Evolutionary conservation across 2,797 vertebrate species (phyloP).

Genomic region (Chanos chanos): DNA sequence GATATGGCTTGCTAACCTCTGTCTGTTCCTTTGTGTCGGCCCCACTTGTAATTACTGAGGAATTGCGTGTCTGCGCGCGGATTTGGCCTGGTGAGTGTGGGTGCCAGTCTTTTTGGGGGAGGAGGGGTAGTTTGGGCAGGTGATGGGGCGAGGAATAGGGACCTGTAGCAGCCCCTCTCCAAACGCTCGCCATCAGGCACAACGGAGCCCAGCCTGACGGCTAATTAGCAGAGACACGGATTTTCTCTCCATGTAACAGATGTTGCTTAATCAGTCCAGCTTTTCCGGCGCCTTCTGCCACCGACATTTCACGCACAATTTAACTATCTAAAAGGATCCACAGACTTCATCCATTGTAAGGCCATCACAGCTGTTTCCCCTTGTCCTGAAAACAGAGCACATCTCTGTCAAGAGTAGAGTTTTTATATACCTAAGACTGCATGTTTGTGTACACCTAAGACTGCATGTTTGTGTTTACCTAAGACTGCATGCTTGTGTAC

Average conservation of each 20-base stretch:
- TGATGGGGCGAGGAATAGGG: conserved; percentile 92
- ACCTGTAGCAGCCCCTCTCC: conserved; percentile 95
- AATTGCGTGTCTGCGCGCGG: conserved; percentile 52
- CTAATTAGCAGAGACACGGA: conserved; percentile 99
- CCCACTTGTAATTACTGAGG: conserved; percentile 95
- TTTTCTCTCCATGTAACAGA: conserved; percentile 99
- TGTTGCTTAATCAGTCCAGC: conserved; percentile 99
- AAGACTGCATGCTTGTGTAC: too few relatives aligned
- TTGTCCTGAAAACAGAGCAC: conserved; percentile 82
- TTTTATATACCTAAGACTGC: too few relatives aligned
- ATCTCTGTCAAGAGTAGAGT: too few relatives aligned
- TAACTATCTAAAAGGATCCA: conserved; percentile 99
- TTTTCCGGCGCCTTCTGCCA: conserved; percentile 94
- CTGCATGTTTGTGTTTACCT: conserved; percentile 77
- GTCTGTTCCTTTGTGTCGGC: conserved; percentile 93
- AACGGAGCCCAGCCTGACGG: conserved; percentile 98
- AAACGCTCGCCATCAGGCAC: conserved; percentile 98
- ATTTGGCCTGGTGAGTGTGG: conserved; percentile 25
- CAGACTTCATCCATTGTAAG: conserved; percentile 99
- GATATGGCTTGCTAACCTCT: conserved; percentile 84
- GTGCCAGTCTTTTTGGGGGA: conserved; percentile 13
- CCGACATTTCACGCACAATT: conserved; percentile 99
- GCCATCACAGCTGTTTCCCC: conserved; percentile 99
- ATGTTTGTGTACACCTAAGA: too few relatives aligned
- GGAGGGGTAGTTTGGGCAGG: conserved; percentile 82